These are phyloP conservation scores for Anguilla anguilla DNA, from an alignment of 2,797 vertebrate species.

Conservation along the genomic window DNA sequence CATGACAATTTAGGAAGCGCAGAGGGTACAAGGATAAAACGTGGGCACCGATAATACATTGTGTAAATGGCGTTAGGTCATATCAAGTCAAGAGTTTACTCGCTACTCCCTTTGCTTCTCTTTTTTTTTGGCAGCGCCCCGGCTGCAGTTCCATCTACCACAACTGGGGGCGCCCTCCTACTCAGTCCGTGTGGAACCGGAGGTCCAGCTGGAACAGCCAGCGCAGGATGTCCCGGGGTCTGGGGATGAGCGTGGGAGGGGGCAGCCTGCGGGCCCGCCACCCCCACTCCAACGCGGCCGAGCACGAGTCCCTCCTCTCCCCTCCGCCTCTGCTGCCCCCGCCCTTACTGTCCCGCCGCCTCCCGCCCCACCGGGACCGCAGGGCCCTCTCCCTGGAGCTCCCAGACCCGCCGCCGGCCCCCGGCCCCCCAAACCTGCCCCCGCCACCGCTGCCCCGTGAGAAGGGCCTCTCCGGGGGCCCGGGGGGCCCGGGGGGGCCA, in stretches of 20 bases:
- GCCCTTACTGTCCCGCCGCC: constrained; percentile 61
- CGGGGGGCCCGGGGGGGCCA: constrained; percentile 39
- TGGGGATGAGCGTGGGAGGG: constrained; percentile 53
- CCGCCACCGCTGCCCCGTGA: constrained; percentile 63
- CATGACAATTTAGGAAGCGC: background rate
- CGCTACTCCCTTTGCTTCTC: background rate
- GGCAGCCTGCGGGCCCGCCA: constrained; percentile 73
- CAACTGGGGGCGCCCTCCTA: constrained; percentile 79
- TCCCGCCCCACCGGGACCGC: constrained; percentile 76
- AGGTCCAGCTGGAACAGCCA: constrained; percentile 96
- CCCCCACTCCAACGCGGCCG: constrained; percentile 72
- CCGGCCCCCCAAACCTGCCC: constrained; percentile 55
- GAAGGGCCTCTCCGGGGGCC: constrained; percentile 66
- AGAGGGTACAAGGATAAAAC: background rate
- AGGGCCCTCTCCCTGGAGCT: constrained; percentile 90
- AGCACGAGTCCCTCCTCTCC: constrained; percentile 89
- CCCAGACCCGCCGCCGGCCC: constrained; percentile 78
- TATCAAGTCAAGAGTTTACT: background rate
- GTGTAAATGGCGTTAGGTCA: background rate
- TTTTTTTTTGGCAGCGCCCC: constrained; percentile 62
- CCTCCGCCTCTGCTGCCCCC: constrained; percentile 58
- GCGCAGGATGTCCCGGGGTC: constrained; percentile 74
- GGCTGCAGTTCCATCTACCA: constrained; percentile 79
- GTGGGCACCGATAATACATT: background rate
- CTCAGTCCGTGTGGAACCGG: constrained; percentile 79